Evolutionary conservation across 2,797 vertebrate species (phyloP), one percentile per base, ranked within the genome.

Genomic region (Hypotaenidia okinawae): DNA sequence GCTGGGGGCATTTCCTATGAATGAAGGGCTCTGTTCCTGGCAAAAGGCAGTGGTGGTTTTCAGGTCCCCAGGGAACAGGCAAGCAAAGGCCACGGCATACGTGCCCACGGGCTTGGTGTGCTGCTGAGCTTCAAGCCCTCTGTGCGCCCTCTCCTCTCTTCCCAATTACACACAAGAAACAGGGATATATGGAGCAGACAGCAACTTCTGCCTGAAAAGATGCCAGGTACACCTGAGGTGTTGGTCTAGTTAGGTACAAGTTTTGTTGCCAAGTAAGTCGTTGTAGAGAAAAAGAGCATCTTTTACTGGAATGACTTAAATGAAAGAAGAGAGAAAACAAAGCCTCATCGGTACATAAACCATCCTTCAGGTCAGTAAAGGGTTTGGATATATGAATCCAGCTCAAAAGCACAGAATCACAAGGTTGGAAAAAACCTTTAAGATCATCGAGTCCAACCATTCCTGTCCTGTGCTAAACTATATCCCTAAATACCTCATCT

Each of bases 11-110:
- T 43, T 68, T 74, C 72, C 37, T 59, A 52, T 89, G 89, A 96
- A 95, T 55, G 69, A 68, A 64, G 39, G 76, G 68, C 51, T 59
- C 55, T 94, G 87, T 81, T 89, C 61, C 72, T 75, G 89, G 63
- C 84, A 93, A 57, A 67, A 74, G 45, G 52, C 68, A 80, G 45
- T 1, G 3, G 24, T 16, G 33, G 63, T 45, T 77, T 85, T 70
- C 58, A 64, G 64, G 35, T 68, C 78, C 77, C 45, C 70, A 51
- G 57, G 74, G 74, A 84, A 81, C 2, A 1, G 0, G 0, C 3
- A 59, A 73, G 76, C n/a, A 43, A 81, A 91, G 45, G 24, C 41
- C 75, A 72, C 0, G 1, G 59, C 2, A 4, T 23, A 28, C 51
- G 41, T 79, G 74, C 52, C 87, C 72, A 27, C 0, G 4, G 47